These are phyloP conservation scores for Siniperca obscura DNA, from an alignment of 2,797 vertebrate genomes.

Conservation along the genomic window DNA sequence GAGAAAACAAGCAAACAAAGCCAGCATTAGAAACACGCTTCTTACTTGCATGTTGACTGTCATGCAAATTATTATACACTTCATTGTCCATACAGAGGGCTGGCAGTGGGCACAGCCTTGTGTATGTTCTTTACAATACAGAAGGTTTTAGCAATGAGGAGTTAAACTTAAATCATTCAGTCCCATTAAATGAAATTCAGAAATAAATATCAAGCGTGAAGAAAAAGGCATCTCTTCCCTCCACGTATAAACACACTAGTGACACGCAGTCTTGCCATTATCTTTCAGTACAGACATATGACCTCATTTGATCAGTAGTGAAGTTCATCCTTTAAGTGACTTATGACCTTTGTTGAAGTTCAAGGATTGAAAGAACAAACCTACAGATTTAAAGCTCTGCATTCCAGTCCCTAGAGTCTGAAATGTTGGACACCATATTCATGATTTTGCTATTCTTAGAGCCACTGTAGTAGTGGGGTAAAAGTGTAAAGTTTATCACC, in stretches of 20 bases:
- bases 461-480: background rate
- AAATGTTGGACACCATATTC: background rate
- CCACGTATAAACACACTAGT: background rate
- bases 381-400: background rate
- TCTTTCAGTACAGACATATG: conserved; percentile 59
- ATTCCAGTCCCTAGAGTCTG: background rate
- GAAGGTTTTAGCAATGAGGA: background rate
- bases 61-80: conserved; percentile 90
- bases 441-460: background rate
- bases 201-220: background rate
- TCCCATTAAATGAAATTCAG: background rate
- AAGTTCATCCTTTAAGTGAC: background rate
- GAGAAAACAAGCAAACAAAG: conserved; percentile 65
- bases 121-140: conserved; percentile 86
- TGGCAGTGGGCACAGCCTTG: conserved; percentile 70
- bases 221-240: background rate
- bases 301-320: background rate
- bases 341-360: background rate
- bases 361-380: background rate
- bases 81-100: conserved; percentile 78
- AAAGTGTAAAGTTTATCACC: background rate
- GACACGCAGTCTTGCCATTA: conserved; percentile 26
- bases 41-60: conserved; percentile 90
- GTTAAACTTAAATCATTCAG: conserved; percentile 1
- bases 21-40: conserved; percentile 88